Percentiles rank a stretch among this genome's conserved stretches.
Evolutionary conservation across 2,888 invertebrate genomes (phyloP).

Genomic region (Conchocele bisecta): DNA sequence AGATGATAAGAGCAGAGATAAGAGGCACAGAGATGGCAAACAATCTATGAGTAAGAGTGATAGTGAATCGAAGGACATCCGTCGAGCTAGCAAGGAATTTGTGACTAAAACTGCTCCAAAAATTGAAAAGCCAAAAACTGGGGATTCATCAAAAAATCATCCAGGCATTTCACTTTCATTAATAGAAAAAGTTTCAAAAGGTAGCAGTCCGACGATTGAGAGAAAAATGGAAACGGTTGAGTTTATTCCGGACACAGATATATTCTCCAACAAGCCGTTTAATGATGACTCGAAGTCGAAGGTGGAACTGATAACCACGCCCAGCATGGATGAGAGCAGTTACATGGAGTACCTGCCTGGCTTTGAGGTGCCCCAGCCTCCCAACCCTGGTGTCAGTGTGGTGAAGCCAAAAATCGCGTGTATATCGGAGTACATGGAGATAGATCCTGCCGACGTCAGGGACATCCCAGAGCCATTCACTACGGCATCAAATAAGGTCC

Average conservation of each 20-base stretch:
- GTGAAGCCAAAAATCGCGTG: too few relatives aligned
- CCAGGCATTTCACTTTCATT: not conserved
- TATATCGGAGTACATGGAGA: constrained; percentile 15
- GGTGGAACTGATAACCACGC: not conserved
- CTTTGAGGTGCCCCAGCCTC: constrained; percentile 10
- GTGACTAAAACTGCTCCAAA: constrained; percentile 5
- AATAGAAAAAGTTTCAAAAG: constrained; percentile 18
- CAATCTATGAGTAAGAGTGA: constrained; percentile 7
- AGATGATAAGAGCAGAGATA: constrained; percentile 1
- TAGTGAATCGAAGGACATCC: too few relatives aligned
- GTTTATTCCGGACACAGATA: constrained; percentile 49
- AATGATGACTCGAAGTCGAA: not conserved
- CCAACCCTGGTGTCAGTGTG: not conserved
- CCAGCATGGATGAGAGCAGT: constrained; percentile 36
- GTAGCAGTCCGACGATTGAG: constrained; percentile 34
- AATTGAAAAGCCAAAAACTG: not conserved
- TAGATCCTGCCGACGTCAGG: constrained; percentile 1
- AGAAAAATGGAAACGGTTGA: constrained; percentile 31
- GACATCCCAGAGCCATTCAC: not conserved
- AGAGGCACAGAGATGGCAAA: not conserved
- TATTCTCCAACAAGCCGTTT: constrained; percentile 49
- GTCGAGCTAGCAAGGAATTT: constrained; percentile 5
- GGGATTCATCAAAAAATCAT: not conserved
- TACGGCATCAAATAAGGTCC: not conserved
- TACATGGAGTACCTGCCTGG: constrained; percentile 63